A percentile compares a stretch with the other conserved stretches of the same genome.
These are phyloP conservation scores for Ellobius talpinus DNA, from an alignment of 2,113 vertebrate genomes.

Conservation along the genomic window DNA sequence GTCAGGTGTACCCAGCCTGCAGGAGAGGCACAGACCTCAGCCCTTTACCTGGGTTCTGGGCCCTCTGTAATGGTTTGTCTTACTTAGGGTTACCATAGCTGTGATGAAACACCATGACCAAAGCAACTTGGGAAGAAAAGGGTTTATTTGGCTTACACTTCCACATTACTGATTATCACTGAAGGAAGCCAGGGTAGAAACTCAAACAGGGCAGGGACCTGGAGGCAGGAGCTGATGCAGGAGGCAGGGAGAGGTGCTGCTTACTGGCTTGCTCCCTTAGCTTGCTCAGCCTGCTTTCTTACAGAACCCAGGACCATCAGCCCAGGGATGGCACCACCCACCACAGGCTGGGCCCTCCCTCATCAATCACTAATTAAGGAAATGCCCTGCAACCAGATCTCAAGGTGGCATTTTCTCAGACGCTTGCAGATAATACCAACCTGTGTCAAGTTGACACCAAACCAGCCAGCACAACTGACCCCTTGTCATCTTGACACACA, in stretches of 20 bases:
- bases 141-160: neutral
- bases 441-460: neutral
- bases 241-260: neutral
- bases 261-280: neutral
- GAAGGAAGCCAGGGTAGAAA: neutral
- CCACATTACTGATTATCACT: neutral
- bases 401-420: neutral
- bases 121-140: neutral
- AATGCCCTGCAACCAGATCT: neutral
- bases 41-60: neutral
- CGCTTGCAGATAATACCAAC: neutral
- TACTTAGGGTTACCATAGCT: neutral
- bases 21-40: too few relatives aligned
- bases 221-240: neutral
- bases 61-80: neutral
- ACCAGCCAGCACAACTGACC: neutral
- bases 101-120: neutral
- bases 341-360: neutral
- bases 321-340: neutral
- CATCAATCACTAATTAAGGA: neutral
- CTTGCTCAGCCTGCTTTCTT: neutral
- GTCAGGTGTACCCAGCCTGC: neutral
- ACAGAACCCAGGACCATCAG: neutral
- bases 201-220: neutral
- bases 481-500: too few relatives aligned